Base-by-base conservation (phyloP, 2,888 invertebrate species). In the Sepioteuthis lessoniana region DNA sequence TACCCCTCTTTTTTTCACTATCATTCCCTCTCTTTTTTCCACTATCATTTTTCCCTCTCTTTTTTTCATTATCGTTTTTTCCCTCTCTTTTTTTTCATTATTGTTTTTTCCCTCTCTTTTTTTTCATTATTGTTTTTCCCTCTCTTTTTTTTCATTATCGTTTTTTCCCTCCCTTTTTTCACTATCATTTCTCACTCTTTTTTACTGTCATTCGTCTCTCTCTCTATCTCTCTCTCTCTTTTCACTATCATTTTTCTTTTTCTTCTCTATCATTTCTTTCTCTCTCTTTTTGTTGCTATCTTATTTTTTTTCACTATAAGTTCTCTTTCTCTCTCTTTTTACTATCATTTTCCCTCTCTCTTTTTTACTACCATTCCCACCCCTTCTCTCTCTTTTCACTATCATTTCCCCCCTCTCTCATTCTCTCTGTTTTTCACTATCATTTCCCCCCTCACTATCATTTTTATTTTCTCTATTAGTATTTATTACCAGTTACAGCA, bases 141-240 rank as follows among this genome's bases (percentile, higher is more conserved):
- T n/a, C 21, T n/a, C 13, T 13, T 3, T 90, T 90, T n/a, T 7
- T 90, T 90, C n/a, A n/a, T 90, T 37, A 0, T 90, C 4, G 4
- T 19, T n/a, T 37, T n/a, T 19, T n/a, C n/a, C n/a, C 13, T 21
- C 4, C n/a, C 35, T n/a, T 35, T n/a, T 21, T 21, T 90, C 28
- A n/a, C 7, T 37, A 0, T 28, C 28, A 16, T 35, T n/a, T 91
- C 10, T 38, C 19, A 16, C 25, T 91, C 25, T 37, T 91, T 10
- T 37, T 35, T 91, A 10, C 38, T 3, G 8, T 7, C 21, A 13
- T 91, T 37, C 10, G 21, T 37, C 55, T 93, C 55, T 93, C 55
- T 91, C 38, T 90, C 31, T 93, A 47, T 91, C 91, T 28, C 42
- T 93, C 50, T 94, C 47, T 93, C 35, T 50, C 42, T 90, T 37